Conservation (phyloP, 2,888 invertebrate species). For the Melinaea marsaeus region DNA sequence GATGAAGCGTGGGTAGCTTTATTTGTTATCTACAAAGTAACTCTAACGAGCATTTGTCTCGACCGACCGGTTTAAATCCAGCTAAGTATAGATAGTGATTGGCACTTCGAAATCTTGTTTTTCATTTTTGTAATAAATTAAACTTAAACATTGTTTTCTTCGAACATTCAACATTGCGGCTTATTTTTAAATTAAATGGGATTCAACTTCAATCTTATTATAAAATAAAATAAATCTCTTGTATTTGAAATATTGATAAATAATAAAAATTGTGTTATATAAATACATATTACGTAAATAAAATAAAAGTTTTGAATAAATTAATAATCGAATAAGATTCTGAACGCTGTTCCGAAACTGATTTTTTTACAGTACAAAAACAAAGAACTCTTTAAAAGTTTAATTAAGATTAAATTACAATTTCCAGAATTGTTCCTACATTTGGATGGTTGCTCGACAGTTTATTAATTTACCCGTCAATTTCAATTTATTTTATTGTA, state of each 20-base stretch:
- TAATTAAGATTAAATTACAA: conserved; percentile 16
- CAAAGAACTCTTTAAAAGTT: conserved; percentile 9
- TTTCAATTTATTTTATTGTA: background rate
- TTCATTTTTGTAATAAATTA: too few relatives aligned
- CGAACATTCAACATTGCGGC: too few relatives aligned
- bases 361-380: conserved; percentile 2
- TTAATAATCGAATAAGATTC: background rate
- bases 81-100: conserved; percentile 19
- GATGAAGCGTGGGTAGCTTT: too few relatives aligned
- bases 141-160: background rate
- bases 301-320: background rate
- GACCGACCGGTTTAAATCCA: conserved; percentile 20
- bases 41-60: conserved; percentile 13
- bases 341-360: background rate
- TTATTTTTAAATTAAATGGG: too few relatives aligned
- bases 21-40: conserved; percentile 14
- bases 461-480: conserved; percentile 10
- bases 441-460: background rate
- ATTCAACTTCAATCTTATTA: too few relatives aligned
- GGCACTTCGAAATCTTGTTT: too few relatives aligned
- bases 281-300: background rate
- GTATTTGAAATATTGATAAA: too few relatives aligned
- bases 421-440: conserved; percentile 7
- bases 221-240: too few relatives aligned
- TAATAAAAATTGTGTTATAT: too few relatives aligned